Conservation (phyloP, 1,140 invertebrate genomes). For the Pissodes strobi region DNA sequence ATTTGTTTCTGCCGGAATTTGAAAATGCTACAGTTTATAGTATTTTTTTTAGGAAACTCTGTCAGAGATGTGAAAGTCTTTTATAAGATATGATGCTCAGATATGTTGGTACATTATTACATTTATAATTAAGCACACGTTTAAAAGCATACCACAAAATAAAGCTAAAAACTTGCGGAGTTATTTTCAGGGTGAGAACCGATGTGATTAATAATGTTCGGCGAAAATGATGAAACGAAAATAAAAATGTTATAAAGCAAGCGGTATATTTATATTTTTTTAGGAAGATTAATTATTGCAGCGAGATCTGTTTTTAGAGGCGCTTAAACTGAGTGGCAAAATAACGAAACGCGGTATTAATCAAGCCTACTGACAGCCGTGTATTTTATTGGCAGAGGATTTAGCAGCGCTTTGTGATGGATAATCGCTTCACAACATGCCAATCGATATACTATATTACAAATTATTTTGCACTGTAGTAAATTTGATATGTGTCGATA, state of each 20-base stretch:
- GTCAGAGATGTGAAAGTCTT: too few relatives aligned
- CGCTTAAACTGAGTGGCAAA: conserved; percentile 29
- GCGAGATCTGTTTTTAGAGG: conserved; percentile 26
- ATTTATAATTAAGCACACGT: too few relatives aligned
- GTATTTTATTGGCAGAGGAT: conserved; percentile 26
- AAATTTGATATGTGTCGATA: too few relatives aligned
- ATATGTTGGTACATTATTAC: too few relatives aligned
- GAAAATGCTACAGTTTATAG: too few relatives aligned
- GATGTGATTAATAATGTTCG: not conserved
- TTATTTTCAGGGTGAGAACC: too few relatives aligned
- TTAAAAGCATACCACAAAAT: too few relatives aligned
- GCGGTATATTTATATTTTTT: conserved; percentile 26
- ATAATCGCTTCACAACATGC: conserved; percentile 7
- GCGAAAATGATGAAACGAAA: conserved; percentile 20
- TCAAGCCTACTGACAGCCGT: conserved; percentile 25
- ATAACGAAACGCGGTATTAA: conserved; percentile 23
- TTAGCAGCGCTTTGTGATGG: conserved; percentile 7
- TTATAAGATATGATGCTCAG: too few relatives aligned
- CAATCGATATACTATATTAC: not conserved
- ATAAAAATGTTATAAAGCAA: conserved; percentile 23
- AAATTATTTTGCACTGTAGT: too few relatives aligned
- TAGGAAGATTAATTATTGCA: conserved; percentile 24
- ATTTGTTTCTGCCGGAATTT: too few relatives aligned
- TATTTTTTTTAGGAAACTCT: too few relatives aligned
- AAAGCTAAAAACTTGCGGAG: too few relatives aligned